A percentile compares a stretch with the other conserved stretches of the same genome.
These are phyloP conservation scores for Coccyzus lansbergi DNA, from an alignment of 2,797 vertebrate species.

Conservation along the genomic window DNA sequence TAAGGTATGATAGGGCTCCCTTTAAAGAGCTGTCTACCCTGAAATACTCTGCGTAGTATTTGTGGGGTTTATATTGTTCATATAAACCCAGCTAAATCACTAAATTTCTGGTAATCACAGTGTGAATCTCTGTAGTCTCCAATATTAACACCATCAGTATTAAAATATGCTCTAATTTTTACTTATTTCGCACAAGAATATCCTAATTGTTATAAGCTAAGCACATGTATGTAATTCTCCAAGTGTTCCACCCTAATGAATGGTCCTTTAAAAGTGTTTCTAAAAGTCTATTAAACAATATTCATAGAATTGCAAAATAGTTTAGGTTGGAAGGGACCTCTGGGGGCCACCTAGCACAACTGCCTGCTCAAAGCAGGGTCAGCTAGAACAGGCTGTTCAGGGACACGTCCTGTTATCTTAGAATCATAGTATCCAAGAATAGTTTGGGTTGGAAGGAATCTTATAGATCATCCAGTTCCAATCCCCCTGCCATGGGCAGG, in stretches of 20 bases:
- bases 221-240: background rate
- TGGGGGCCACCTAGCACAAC: background rate
- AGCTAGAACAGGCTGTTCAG: background rate
- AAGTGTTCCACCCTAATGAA: background rate
- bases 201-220: conserved; percentile 6
- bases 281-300: background rate
- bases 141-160: background rate
- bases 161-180: background rate
- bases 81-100: background rate
- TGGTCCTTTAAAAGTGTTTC: background rate
- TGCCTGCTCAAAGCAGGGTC: background rate
- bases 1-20: background rate
- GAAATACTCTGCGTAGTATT: background rate
- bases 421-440: too few relatives aligned
- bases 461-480: too few relatives aligned
- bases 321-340: background rate
- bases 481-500: too few relatives aligned
- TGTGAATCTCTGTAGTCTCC: background rate
- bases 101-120: background rate
- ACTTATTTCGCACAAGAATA: conserved; percentile 1
- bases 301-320: background rate
- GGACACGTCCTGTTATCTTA: background rate
- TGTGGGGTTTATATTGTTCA: background rate
- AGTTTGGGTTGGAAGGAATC: too few relatives aligned
- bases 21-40: background rate